These are phyloP conservation scores for Eristalis arbustorum DNA, from an alignment of 2,888 invertebrate genomes.

Conservation along the genomic window DNA sequence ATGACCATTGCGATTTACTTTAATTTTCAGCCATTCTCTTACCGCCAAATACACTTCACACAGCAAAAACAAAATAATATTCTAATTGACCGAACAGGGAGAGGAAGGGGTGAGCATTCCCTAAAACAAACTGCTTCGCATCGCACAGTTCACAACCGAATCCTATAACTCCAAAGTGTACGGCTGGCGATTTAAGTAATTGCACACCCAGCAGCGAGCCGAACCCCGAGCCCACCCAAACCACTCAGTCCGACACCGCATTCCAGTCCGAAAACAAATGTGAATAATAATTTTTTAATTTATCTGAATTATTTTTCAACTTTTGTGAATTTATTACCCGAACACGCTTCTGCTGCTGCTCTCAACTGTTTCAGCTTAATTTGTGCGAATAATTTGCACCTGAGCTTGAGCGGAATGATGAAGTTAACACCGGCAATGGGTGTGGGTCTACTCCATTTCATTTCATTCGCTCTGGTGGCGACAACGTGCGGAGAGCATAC, in stretches of 20 bases:
- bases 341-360: constrained; percentile 41
- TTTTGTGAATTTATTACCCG: constrained; percentile 70
- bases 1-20: no score
- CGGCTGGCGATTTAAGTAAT: constrained; percentile 65
- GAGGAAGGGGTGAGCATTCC: not conserved
- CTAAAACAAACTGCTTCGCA: constrained; percentile 1
- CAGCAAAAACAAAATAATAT: constrained; percentile 27
- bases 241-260: not conserved
- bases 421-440: constrained; percentile 63
- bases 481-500: constrained; percentile 8
- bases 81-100: constrained; percentile 39
- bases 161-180: constrained; percentile 32
- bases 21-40: no score
- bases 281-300: constrained; percentile 71
- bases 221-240: not conserved
- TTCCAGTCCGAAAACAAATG: constrained; percentile 55
- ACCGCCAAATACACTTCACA: not conserved
- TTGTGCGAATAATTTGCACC: constrained; percentile 69
- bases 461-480: not conserved
- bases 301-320: constrained; percentile 68
- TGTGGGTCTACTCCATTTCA: not conserved
- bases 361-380: constrained; percentile 68
- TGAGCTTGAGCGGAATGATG: constrained; percentile 67
- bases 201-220: constrained; percentile 48
- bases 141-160: not conserved